Evolutionary conservation across 1,140 invertebrate genomes (phyloP), one percentile per base, ranked within the genome.

Genomic region (Drosophila littoralis): DNA sequence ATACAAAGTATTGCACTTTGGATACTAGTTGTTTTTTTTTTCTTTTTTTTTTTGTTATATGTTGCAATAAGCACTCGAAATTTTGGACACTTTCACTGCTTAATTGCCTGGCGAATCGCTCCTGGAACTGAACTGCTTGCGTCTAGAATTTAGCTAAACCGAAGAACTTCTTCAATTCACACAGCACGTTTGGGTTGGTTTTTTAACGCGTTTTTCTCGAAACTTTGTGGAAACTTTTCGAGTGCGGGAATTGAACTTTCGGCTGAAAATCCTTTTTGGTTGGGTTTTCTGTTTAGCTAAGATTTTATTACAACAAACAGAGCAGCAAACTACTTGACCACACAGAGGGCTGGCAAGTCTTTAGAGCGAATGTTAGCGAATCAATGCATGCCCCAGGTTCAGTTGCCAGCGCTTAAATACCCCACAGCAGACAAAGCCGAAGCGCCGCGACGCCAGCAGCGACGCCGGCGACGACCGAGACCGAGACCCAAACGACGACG

Each of bases 321-420:
- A 79, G 79, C 79, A 80, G 80, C 85, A 81, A 90, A 91, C 79
- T 83, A 91, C 77, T 91, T 86, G 79, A 88, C 73, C 66, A 73
- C 66, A 73, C 68, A 82, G 74, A 64, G 69, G 82, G 84, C 77
- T 75, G 80, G 83, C 90, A 92, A 92, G 91, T 92, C 91, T 92
- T 86, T 90, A 91, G 85, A 89, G 88, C 91, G 91, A 79, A 83
- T 91, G 91, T 90, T 92, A 92, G 91, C 91, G 89, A 92, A 92
- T 89, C 91, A 92, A 92, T 92, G 91, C 82, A 91, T 92, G 81
- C 86, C 79, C 73, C 76, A 64, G 80, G 81, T 75, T 67, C 83
- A 73, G 84, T 66, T 72, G 72, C 90, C 77, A 75, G 63, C 80
- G 78, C 79, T 92, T 92, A 92, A 92, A 92, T 92, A 92, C 91